These are phyloP conservation scores for Dunckerocampus dactyliophorus DNA, from an alignment of 2,113 vertebrate genomes.

Conservation along the genomic window DNA sequence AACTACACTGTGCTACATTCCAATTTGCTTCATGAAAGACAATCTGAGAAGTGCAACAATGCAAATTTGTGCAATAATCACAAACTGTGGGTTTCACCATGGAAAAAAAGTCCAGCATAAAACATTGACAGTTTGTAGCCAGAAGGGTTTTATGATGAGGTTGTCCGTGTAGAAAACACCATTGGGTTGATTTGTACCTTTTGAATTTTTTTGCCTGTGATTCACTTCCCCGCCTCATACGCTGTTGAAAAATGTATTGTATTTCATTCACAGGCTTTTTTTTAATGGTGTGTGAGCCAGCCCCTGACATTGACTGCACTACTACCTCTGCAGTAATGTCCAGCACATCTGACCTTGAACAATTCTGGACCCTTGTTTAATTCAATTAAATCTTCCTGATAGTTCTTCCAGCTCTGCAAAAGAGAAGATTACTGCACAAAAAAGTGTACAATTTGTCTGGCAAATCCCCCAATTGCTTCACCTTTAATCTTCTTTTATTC, in stretches of 20 bases:
- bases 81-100: not conserved
- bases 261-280: constrained; percentile 13
- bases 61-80: no score
- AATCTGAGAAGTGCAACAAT: no score
- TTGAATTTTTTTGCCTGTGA: constrained; percentile 15
- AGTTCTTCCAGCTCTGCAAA: constrained; percentile 28
- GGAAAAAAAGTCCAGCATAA: not conserved
- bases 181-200: constrained; percentile 9
- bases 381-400: constrained; percentile 45
- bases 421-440: constrained; percentile 38
- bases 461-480: not conserved
- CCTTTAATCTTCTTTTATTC: not conserved
- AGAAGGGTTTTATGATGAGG: not conserved
- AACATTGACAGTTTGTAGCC: not conserved
- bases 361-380: constrained; percentile 31
- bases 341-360: constrained; percentile 41
- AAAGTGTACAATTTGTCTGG: not conserved
- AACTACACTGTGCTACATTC: not conserved
- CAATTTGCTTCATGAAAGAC: not conserved
- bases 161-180: constrained; percentile 7
- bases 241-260: constrained; percentile 19
- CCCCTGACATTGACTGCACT: constrained; percentile 7
- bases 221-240: constrained; percentile 11
- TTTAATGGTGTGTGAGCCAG: constrained; percentile 9
- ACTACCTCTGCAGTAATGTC: constrained; percentile 18